Evolutionary conservation across 2,113 vertebrate species (phyloP).

Genomic region (Catharus fuscescens): DNA sequence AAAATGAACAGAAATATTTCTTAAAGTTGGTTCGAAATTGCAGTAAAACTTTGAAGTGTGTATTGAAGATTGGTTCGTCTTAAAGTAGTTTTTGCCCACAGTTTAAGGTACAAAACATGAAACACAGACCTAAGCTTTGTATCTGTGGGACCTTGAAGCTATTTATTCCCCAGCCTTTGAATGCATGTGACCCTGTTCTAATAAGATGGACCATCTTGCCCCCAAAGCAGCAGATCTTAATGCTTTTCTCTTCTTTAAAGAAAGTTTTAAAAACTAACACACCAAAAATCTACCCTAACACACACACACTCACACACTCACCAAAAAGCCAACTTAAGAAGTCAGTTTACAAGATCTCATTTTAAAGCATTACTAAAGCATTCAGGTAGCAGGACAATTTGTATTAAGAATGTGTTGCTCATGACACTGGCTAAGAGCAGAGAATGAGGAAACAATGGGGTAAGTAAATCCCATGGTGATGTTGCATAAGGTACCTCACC

Average conservation of each 20-base stretch:
- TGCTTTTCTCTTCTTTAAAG: neutral
- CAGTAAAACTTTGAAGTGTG: neutral
- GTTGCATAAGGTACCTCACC: neutral
- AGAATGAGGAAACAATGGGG: neutral
- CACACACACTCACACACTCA: no score
- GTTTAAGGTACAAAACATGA: neutral
- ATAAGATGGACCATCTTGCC: neutral
- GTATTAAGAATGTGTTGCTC: neutral
- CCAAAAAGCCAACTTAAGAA: neutral
- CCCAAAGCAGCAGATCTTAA: neutral
- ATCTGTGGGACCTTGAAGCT: neutral
- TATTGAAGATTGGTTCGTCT: neutral
- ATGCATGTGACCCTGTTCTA: neutral
- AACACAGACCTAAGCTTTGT: neutral
- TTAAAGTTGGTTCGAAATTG: neutral
- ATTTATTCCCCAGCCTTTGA: neutral
- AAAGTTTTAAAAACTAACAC: neutral
- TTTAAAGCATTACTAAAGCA: neutral
- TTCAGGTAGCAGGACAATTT: neutral
- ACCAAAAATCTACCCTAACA: neutral
- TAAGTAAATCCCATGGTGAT: neutral
- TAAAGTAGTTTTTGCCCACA: neutral
- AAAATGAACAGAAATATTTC: neutral
- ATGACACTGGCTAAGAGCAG: neutral
- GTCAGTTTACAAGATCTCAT: neutral